phyloP scores from a whole-genome alignment of 2,888 invertebrate species.

The Miltochrista miniata region DNA sequence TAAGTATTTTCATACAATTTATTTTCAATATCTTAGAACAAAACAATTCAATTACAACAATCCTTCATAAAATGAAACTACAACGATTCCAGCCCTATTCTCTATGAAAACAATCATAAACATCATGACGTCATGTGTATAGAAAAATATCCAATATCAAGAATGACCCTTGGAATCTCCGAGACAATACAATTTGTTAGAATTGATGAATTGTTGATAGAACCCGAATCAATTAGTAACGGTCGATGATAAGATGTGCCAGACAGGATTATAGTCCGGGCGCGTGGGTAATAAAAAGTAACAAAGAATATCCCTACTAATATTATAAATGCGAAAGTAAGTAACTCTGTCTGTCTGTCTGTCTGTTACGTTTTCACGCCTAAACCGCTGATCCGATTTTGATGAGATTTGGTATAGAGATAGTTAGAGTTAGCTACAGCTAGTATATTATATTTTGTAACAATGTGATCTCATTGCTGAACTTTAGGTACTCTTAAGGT shows the following conservation, averaged over 20 bases:
- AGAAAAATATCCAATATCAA: conserved; percentile 7
- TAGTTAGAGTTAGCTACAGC: no score
- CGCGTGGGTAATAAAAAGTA: conserved; percentile 3
- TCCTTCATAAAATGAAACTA: not conserved
- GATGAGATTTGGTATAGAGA: no score
- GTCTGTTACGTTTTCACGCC: no score
- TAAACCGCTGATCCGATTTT: no score
- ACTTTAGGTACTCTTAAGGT: no score
- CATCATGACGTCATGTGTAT: conserved; percentile 8
- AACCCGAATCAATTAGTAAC: conserved; percentile 37
- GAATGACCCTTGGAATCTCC: conserved; percentile 17
- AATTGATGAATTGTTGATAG: conserved; percentile 24
- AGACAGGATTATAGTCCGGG: conserved; percentile 4
- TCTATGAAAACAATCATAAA: conserved; percentile 7
- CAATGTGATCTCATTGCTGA: no score
- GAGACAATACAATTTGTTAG: conserved; percentile 26
- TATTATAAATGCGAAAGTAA: no score
- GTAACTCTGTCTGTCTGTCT: no score
- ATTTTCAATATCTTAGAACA: not conserved
- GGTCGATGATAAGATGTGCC: conserved; percentile 26
- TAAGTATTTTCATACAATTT: no score
- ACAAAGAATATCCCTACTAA: no score
- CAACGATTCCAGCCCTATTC: not conserved
- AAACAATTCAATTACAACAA: not conserved
- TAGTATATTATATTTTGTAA: no score